These are phyloP conservation scores for Australoheros facetus DNA, from an alignment of 2,797 vertebrate species.

Conservation along the genomic window DNA sequence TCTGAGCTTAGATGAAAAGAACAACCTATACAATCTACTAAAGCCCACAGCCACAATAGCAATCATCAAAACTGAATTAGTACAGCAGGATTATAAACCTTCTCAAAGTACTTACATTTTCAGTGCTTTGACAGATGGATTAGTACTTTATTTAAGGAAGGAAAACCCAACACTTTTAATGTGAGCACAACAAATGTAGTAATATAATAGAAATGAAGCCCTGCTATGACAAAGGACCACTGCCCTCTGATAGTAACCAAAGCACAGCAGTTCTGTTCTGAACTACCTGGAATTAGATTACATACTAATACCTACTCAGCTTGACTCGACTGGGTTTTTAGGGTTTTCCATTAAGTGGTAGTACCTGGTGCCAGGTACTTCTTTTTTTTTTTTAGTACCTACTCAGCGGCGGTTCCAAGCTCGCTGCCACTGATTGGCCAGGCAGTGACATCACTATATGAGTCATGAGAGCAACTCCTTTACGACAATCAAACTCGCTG, in stretches of 20 bases:
- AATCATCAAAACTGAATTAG: not conserved
- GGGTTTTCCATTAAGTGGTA: not conserved
- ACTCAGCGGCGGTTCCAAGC: not conserved
- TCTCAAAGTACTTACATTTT: not conserved
- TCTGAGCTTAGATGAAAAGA: not conserved
- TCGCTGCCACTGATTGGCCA: not conserved
- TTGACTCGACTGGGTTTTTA: not conserved
- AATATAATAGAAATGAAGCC: not conserved
- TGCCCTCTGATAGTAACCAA: not conserved
- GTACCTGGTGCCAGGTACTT: not conserved
- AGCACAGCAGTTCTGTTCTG: not conserved
- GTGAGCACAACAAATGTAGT: not conserved
- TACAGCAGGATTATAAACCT: not conserved
- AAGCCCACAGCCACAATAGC: not conserved
- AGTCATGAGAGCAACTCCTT: no score
- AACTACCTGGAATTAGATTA: not conserved
- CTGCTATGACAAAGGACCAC: not conserved
- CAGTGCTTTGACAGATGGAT: accelerated
- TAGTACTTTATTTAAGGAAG: not conserved
- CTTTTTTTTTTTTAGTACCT: not conserved
- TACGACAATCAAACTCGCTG: no score
- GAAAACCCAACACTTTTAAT: not conserved
- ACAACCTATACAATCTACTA: not conserved
- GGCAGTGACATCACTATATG: no score
- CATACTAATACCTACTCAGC: not conserved